Conservation (phyloP, 2,113 vertebrate species). For the Gymnarchus niloticus region DNA sequence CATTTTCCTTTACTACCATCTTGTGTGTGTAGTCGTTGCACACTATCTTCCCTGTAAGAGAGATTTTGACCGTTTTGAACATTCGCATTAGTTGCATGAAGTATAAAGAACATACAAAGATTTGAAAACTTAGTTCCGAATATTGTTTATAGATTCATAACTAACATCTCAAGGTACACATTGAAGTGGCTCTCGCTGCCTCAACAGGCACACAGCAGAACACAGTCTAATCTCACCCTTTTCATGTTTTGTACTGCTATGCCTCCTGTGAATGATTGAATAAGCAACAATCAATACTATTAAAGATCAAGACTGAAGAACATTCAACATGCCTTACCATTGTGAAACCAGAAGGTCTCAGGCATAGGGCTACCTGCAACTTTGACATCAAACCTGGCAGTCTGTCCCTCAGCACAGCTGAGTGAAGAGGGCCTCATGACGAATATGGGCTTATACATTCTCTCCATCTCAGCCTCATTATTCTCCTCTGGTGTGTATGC, state of each 20-base stretch:
- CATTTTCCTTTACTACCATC: constrained; percentile 95
- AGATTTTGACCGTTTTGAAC: not conserved
- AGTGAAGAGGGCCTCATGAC: constrained; percentile 87
- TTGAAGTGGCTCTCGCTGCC: not conserved
- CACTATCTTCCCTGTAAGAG: constrained; percentile 77
- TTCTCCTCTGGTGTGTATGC: constrained; percentile 89
- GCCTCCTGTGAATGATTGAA: not conserved
- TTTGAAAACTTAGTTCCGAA: not conserved
- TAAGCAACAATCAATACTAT: not conserved
- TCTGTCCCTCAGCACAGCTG: constrained; percentile 90
- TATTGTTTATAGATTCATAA: not conserved
- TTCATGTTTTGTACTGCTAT: too few species aligned
- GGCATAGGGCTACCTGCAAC: constrained; percentile 97
- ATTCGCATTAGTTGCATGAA: not conserved
- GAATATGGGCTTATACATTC: constrained; percentile 94
- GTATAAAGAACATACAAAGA: not conserved
- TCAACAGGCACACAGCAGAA: not conserved
- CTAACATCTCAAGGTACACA: not conserved
- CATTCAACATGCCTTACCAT: constrained; percentile 63
- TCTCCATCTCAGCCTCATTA: constrained; percentile 85
- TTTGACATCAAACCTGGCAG: constrained; percentile 94
- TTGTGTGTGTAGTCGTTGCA: constrained; percentile 93
- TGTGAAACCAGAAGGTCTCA: constrained; percentile 95
- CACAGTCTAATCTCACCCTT: too few species aligned
- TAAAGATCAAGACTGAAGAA: not conserved